phyloP scores from a whole-genome alignment of 2,797 vertebrate species.

The Cottoperca gobio region DNA sequence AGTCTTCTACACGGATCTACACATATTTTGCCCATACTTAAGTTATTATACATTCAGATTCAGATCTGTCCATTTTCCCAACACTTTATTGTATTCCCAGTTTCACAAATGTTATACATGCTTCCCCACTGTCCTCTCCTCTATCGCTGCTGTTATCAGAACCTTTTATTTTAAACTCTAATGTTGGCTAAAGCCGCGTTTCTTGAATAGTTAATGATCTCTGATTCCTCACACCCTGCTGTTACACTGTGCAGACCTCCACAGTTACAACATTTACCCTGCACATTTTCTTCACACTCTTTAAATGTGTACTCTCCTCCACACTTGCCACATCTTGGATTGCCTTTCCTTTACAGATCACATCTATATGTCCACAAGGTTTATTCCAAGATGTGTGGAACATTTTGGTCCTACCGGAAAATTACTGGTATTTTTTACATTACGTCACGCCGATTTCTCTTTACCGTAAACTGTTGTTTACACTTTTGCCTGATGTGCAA shows the following conservation, averaged over 20 bases:
- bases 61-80: not conserved
- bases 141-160: too few species aligned
- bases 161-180: not conserved
- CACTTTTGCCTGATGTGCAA: not conserved
- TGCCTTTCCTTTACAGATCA: not conserved
- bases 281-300: not conserved
- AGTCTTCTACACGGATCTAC: not conserved
- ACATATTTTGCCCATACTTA: not conserved
- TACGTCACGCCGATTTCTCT: slow-evolving; percentile 34
- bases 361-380: not conserved
- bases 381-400: not conserved
- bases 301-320: not conserved
- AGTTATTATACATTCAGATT: not conserved
- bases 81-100: not conserved
- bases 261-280: not conserved
- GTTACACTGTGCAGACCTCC: not conserved
- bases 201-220: not conserved
- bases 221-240: not conserved
- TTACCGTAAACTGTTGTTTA: slow-evolving; percentile 51
- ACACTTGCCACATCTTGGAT: not conserved
- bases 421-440: slow-evolving; percentile 36
- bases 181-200: not conserved
- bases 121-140: not conserved
- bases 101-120: not conserved
- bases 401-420: slow-evolving; percentile 36